These are phyloP conservation scores for Orussus abietinus DNA, from an alignment of 1,140 invertebrate species.

Conservation along the genomic window DNA sequence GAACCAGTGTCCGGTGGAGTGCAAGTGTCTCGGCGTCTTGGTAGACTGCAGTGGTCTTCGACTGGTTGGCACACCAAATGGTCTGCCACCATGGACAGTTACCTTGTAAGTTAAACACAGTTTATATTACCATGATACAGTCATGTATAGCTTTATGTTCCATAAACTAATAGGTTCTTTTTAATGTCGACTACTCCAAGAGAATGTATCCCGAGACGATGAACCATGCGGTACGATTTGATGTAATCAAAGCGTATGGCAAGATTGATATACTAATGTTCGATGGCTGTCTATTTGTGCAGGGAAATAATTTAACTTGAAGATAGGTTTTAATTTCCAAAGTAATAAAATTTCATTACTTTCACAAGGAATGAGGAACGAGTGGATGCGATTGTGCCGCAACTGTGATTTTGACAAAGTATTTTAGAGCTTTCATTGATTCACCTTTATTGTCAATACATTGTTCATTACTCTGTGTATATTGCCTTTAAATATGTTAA, in stretches of 20 bases:
- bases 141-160: background rate
- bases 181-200: conserved; percentile 1
- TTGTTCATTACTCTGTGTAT: no score
- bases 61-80: conserved; percentile 43
- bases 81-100: conserved; percentile 47
- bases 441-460: no score
- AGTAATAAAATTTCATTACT: no score
- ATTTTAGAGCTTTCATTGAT: no score
- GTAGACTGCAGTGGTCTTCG: conserved; percentile 41
- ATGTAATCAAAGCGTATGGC: background rate
- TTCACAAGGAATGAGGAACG: no score
- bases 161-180: background rate
- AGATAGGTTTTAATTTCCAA: no score
- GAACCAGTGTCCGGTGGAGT: conserved; percentile 44
- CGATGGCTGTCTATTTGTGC: no score
- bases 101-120: conserved; percentile 34
- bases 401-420: no score
- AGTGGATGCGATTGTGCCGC: no score
- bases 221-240: background rate
- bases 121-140: no score
- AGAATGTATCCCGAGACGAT: conserved; percentile 1
- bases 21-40: conserved; percentile 42
- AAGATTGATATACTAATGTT: conserved; percentile 1
- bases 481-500: no score
- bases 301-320: no score